phyloP scores from a whole-genome alignment of 2,888 invertebrate species.

The Monoplex corrugatus region DNA sequence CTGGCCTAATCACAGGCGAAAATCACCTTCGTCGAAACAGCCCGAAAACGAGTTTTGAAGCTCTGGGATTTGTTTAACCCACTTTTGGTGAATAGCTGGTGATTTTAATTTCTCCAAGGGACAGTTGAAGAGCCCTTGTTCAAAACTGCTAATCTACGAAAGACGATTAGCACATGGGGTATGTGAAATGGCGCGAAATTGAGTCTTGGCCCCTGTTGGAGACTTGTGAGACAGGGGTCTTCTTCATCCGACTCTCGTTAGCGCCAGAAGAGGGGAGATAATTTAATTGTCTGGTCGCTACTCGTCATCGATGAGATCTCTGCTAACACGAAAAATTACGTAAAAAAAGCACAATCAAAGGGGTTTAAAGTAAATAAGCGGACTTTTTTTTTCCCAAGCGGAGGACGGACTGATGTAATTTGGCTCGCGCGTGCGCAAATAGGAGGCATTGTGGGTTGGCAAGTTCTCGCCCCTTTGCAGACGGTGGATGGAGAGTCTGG shows the following conservation, averaged over 20 bases:
- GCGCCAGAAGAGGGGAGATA: slow-evolving; percentile 27
- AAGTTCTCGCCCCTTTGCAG: not conserved
- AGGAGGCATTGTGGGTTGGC: slow-evolving; percentile 16
- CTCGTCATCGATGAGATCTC: not conserved
- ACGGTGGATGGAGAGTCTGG: not conserved
- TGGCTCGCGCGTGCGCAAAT: slow-evolving; percentile 19
- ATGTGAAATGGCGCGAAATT: slow-evolving; percentile 41
- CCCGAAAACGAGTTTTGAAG: too few relatives aligned
- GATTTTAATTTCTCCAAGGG: slow-evolving; percentile 33
- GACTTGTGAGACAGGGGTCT: not conserved
- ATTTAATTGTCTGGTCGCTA: slow-evolving; percentile 38
- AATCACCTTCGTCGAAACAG: too few relatives aligned
- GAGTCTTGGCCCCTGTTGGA: not conserved
- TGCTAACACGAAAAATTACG: slow-evolving; percentile 40
- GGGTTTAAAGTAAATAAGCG: slow-evolving; percentile 40
- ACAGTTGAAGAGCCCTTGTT: slow-evolving; percentile 6
- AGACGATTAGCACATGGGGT: slow-evolving; percentile 32
- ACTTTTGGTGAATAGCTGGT: slow-evolving; percentile 44
- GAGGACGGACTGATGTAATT: slow-evolving; percentile 36
- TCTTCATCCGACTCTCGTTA: slow-evolving; percentile 7
- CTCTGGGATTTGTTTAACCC: not conserved
- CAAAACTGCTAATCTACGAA: slow-evolving; percentile 36
- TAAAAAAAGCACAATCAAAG: slow-evolving; percentile 45
- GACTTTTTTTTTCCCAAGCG: not conserved
- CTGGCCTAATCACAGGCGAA: too few relatives aligned